These are phyloP conservation scores for Dendrocincla fuliginosa DNA, from an alignment of 2,797 vertebrate species.

Conservation along the genomic window DNA sequence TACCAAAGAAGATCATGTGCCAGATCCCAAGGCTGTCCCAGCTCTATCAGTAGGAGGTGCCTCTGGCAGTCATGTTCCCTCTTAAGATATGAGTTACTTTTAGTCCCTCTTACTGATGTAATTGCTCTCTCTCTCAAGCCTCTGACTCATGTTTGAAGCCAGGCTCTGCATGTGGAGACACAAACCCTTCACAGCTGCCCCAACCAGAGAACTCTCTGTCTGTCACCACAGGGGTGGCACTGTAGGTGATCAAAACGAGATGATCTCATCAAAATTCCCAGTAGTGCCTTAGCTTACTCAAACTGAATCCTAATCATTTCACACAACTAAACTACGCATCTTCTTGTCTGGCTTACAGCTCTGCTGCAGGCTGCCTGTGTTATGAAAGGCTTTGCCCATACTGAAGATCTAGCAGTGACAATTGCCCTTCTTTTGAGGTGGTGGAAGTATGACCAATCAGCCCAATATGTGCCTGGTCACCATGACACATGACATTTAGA, in stretches of 20 bases:
- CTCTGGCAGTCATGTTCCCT: background rate
- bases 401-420: background rate
- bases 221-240: background rate
- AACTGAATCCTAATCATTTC: background rate
- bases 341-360: background rate
- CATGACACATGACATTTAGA: accelerated
- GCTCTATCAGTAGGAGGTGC: background rate
- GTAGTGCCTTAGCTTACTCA: background rate
- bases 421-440: background rate
- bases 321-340: background rate
- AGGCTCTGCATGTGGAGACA: background rate
- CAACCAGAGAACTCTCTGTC: background rate
- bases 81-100: background rate
- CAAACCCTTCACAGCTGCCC: background rate
- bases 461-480: background rate
- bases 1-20: background rate
- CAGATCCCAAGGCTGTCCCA: background rate
- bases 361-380: background rate
- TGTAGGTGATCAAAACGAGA: accelerated
- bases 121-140: background rate
- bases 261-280: background rate
- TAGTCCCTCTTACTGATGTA: background rate
- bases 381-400: background rate
- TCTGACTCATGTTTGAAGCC: background rate
- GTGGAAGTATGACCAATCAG: background rate